Base-by-base conservation (phyloP, 2,888 invertebrate species). In the Achlya flavicornis region DNA sequence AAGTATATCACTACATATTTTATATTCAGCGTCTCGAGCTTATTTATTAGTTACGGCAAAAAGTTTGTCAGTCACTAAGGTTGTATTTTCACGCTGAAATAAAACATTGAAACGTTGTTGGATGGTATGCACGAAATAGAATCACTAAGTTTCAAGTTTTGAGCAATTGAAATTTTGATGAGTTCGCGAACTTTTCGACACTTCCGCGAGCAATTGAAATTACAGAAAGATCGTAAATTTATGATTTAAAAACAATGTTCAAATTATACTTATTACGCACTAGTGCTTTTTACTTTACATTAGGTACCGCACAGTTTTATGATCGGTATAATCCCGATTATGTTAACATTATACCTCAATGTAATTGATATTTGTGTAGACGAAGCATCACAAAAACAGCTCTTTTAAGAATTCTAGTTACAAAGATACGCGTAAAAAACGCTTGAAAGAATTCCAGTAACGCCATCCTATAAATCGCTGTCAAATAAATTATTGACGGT, bases 91-190 rank as follows among this genome's bases (percentile, higher is more conserved):
- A 53, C 53, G n/a, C 19, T 53, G 19, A 53, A 53, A 10, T 53
- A 53, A 19, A 10, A 41, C 12, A 41, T 41, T 41, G 1, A 41
- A 41, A 41, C n/a, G 41, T 41, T 41, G 41, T 41, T 41, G 41
- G 12, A 41, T 41, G 10, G 53, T 53, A 53, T 53, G 53, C 19
- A 53, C n/a, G 53, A 19, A 19, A 53, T 53, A 8, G 16, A 53
- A 10, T 53, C 10, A 19, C 53, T 53, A 8, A 53, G 48, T 46
- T 48, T 48, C 48, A 48, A 48, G 48, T 53, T 53, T 53, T 53
- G 19, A 53, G 53, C 19, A 53, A 53, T 53, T 53, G 19, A 53
- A 53, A 53, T 53, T 53, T 19, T 53, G 8, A 10, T 19, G 19
- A 53, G 53, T 19, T 3, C 16, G 53, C 8, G 16, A 53, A 53